Base-by-base conservation (phyloP, 1,140 invertebrate species). In the Drosophila chauvacae region DNA sequence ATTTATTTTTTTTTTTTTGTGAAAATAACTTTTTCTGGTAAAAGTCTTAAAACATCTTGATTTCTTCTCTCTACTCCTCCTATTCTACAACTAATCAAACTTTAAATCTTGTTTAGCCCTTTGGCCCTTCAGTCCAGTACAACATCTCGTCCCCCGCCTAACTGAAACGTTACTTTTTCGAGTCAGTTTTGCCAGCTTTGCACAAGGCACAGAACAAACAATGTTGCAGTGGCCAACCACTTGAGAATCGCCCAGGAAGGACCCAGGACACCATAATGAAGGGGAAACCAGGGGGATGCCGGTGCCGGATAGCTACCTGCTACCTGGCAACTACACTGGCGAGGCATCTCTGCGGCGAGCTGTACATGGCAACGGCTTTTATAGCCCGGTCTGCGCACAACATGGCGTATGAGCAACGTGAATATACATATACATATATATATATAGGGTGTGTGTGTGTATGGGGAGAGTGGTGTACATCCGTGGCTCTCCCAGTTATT, bases 331-430 rank as follows among this genome's bases (percentile, higher is more conserved):
- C 81, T 80, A 35, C 69, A 74, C 26, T 30, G 57, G 69, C 69
- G 41, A 37, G 44, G 37, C 74, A 77, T 77, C 73, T 77, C 64
- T 74, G 70, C 57, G 78, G 53, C 71, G 51, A 74, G 71, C 75
- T 73, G 78, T 90, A 77, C 86, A 64, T 85, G 85, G 78, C 78
- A 85, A 86, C 86, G 81, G 77, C 86, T 90, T 90, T 90, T 90
- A 90, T 90, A 90, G 70, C 62, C 58, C 53, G 51, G 42, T 68
- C 81, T 90, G 84, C 84, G 85, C 85, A 90, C 77, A 85, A 90
- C 85, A 72, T 85, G 85, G 85, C 85, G 84, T 84, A 88, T 90
- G 81, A 78, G 85, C 77, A 88, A 71, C 56, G 59, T 55, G 3
- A 7, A 55, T 23, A 35, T 35, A 53, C 3, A 7, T 20, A 33